A percentile compares a stretch with the other conserved stretches of the same genome.
Evolutionary conservation across 2,113 vertebrate species (phyloP).

Genomic region (Cephalopterus ornatus): DNA sequence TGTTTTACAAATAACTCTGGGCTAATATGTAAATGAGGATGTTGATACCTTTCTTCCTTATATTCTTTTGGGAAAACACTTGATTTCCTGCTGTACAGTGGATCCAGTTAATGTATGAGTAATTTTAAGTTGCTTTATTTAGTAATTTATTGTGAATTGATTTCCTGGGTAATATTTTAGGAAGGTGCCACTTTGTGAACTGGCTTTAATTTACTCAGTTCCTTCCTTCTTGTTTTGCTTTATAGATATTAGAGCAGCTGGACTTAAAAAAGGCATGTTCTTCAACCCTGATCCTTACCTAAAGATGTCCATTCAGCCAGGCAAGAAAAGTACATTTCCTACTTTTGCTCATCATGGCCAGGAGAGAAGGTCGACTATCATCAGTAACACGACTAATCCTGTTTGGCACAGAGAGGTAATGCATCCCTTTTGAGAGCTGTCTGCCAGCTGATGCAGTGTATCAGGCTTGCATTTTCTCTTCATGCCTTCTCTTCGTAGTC

Average conservation of each 20-base stretch:
- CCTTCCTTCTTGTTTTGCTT: conserved; percentile 22
- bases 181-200: background rate
- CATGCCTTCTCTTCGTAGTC: background rate
- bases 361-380: conserved; percentile 92
- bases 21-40: background rate
- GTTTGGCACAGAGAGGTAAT: conserved; percentile 96
- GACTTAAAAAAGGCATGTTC: conserved; percentile 99
- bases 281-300: conserved; percentile 98
- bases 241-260: conserved; percentile 89
- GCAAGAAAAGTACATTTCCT: conserved; percentile 94
- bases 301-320: conserved; percentile 98
- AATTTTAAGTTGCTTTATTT: background rate
- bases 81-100: background rate
- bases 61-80: background rate
- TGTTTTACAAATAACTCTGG: background rate
- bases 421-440: background rate
- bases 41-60: background rate
- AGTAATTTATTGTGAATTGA: background rate
- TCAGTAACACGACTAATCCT: conserved; percentile 96
- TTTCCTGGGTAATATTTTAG: conserved; percentile 32
- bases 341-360: conserved; percentile 96
- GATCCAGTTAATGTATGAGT: background rate
- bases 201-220: conserved; percentile 16
- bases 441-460: background rate
- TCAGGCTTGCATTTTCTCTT: background rate